These are phyloP conservation scores for Brachypodius melanocephalos DNA, from an alignment of 2,113 vertebrate species.

Conservation along the genomic window DNA sequence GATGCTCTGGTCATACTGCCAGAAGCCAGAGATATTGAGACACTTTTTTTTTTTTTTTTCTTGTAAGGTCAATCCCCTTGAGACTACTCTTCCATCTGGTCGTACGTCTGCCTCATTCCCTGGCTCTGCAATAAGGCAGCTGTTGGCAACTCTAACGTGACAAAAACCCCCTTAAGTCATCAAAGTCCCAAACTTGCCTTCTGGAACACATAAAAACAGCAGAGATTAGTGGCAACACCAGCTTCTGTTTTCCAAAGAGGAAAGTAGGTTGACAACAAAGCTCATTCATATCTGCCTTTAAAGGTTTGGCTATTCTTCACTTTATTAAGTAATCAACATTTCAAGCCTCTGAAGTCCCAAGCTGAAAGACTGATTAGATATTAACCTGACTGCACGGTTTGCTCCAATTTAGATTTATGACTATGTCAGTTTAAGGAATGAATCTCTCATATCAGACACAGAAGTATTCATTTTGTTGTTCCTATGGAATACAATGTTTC, in stretches of 20 bases:
- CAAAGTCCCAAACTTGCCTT: constrained; percentile 20
- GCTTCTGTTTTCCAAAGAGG: background rate
- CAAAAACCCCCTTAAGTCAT: constrained; percentile 18
- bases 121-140: background rate
- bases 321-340: constrained; percentile 46
- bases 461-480: constrained; percentile 50
- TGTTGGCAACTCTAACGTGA: background rate
- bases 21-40: background rate
- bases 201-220: background rate
- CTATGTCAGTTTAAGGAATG: constrained; percentile 58
- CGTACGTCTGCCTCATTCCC: background rate
- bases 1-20: background rate
- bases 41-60: background rate
- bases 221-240: background rate
- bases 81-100: constrained; percentile 23
- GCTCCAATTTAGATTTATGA: constrained; percentile 71
- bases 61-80: background rate
- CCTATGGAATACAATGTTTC: constrained; percentile 62
- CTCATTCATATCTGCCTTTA: background rate
- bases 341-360: background rate
- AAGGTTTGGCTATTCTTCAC: constrained; percentile 13
- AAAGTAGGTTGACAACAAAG: constrained; percentile 19
- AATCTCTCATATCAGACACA: constrained; percentile 56
- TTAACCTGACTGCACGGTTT: constrained; percentile 45
- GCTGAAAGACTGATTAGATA: constrained; percentile 52